A percentile compares a stretch with the other conserved stretches of the same genome.
These are phyloP conservation scores for Creontiades dilutus DNA, from an alignment of 2,888 invertebrate species.

Conservation along the genomic window DNA sequence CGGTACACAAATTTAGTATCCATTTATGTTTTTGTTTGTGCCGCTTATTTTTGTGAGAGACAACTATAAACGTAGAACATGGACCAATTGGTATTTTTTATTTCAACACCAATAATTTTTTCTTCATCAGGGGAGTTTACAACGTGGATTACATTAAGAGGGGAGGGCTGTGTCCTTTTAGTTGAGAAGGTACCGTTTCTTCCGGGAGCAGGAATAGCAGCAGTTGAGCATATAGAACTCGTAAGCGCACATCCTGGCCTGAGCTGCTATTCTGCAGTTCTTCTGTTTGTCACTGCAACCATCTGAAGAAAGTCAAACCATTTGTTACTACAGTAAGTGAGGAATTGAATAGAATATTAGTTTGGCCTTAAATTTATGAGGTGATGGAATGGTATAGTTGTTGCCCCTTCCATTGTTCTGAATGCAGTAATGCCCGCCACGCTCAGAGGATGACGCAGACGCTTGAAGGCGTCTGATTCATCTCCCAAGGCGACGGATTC, in stretches of 20 bases:
- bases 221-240: slow-evolving; percentile 50
- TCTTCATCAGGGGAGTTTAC: not conserved
- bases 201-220: slow-evolving; percentile 54
- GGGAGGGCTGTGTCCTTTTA: not conserved
- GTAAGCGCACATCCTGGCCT: slow-evolving; percentile 58
- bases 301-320: slow-evolving; percentile 24
- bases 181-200: slow-evolving; percentile 21
- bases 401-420: too few species aligned
- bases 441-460: too few species aligned
- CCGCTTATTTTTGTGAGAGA: not conserved
- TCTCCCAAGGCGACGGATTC: too few species aligned
- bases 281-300: slow-evolving; percentile 57
- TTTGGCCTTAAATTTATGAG: too few species aligned
- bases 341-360: too few species aligned
- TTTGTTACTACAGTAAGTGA: too few species aligned
- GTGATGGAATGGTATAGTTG: too few species aligned
- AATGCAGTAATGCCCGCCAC: too few species aligned
- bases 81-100: not conserved
- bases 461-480: too few species aligned
- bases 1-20: too few species aligned
- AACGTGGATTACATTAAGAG: not conserved
- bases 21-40: not conserved
- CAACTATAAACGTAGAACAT: not conserved
- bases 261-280: slow-evolving; percentile 56
- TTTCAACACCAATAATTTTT: not conserved